Percentiles rank a stretch among this genome's conserved stretches.
Evolutionary conservation across 1,140 invertebrate species (phyloP).

Genomic region (Campoletis sonorensis): DNA sequence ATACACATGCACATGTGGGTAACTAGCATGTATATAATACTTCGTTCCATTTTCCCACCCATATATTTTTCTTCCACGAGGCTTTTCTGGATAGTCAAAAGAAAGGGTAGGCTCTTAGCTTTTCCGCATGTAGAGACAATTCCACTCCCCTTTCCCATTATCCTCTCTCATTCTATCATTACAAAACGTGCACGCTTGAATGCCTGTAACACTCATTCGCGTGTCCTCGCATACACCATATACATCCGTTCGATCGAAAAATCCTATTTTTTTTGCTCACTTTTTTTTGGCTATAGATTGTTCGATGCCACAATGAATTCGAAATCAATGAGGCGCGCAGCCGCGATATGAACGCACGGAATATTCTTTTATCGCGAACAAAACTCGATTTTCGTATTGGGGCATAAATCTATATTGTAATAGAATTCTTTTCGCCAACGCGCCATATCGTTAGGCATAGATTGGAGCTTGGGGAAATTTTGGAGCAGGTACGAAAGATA

Average conservation of each 20-base stretch:
- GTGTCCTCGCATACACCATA: background rate
- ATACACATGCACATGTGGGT: background rate
- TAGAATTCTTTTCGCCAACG: too few species aligned
- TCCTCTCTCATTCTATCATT: background rate
- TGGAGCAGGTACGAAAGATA: too few species aligned
- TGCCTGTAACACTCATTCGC: background rate
- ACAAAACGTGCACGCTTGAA: background rate
- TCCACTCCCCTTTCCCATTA: background rate
- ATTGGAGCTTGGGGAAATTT: too few species aligned
- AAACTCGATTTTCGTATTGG: background rate
- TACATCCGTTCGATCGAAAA: background rate
- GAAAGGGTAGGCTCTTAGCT: too few species aligned
- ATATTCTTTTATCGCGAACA: background rate
- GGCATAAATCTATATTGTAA: too few species aligned
- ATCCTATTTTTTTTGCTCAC: background rate
- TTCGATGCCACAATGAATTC: background rate
- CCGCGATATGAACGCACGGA: background rate
- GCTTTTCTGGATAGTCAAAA: background rate
- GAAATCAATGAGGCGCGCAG: slow-evolving; percentile 1
- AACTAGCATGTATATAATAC: background rate
- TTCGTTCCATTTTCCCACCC: too few species aligned
- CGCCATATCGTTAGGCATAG: too few species aligned
- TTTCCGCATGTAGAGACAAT: background rate
- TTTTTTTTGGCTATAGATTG: background rate
- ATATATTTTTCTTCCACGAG: background rate